phyloP scores from a whole-genome alignment of 2,888 invertebrate species.

The Yponomeuta sedellus region DNA sequence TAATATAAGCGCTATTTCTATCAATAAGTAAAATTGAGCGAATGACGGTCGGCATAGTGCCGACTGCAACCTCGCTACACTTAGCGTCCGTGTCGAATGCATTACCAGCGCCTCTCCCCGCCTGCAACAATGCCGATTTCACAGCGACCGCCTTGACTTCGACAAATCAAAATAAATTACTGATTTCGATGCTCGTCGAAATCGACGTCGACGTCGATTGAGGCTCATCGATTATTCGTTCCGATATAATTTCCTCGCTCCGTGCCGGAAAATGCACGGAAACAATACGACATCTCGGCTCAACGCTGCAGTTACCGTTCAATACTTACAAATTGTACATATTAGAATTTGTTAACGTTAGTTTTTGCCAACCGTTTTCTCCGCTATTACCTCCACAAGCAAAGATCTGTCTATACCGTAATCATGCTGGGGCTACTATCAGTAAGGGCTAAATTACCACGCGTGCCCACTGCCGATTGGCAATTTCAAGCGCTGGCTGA shows the following conservation, averaged over 20 bases:
- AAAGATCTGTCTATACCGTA: too few species aligned
- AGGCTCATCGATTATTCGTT: constrained; percentile 46
- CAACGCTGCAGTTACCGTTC: not conserved
- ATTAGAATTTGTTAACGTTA: too few species aligned
- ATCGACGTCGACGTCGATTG: constrained; percentile 28
- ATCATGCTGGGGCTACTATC: too few species aligned
- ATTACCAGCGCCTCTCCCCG: constrained; percentile 49
- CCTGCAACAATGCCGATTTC: constrained; percentile 53
- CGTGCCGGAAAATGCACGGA: constrained; percentile 44
- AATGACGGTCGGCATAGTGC: too few species aligned
- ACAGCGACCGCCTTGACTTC: constrained; percentile 46
- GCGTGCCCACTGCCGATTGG: too few species aligned
- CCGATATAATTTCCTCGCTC: constrained; percentile 60
- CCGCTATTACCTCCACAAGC: too few species aligned
- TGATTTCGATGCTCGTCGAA: constrained; percentile 33
- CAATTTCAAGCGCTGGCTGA: too few species aligned
- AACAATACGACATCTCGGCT: constrained; percentile 10
- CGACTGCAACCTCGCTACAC: not conserved
- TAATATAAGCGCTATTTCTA: too few species aligned
- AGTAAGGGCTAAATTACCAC: too few species aligned
- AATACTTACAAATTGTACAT: not conserved
- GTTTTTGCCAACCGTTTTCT: too few species aligned
- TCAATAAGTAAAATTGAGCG: too few species aligned
- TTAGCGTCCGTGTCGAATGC: constrained; percentile 49
- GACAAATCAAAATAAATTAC: constrained; percentile 62